phyloP scores from a whole-genome alignment of 2,888 invertebrate genomes.

The Tenodera sinensis region DNA sequence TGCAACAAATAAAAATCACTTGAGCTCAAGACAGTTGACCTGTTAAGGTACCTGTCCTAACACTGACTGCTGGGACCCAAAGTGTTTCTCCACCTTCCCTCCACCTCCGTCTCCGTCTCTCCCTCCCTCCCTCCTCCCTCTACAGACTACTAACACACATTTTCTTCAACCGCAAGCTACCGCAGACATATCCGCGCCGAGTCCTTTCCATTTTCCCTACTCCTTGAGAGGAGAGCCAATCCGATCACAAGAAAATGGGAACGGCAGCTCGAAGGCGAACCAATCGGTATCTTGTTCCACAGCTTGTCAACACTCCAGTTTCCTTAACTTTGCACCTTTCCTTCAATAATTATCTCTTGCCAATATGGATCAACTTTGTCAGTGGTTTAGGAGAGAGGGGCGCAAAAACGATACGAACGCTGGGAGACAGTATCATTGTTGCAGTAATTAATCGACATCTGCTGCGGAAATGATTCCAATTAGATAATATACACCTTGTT shows the following conservation, averaged over 20 bases:
- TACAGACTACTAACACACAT: conserved; percentile 12
- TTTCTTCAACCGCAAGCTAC: not conserved
- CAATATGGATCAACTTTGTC: not conserved
- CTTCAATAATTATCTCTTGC: not conserved
- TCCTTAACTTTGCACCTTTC: not conserved
- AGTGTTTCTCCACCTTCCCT: not conserved
- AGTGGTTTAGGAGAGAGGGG: not conserved
- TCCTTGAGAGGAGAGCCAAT: not conserved
- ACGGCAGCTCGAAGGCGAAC: not conserved
- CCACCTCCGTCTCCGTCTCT: not conserved
- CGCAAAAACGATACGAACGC: not conserved
- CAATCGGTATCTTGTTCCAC: not conserved
- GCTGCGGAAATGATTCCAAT: too few relatives aligned
- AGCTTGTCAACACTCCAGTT: not conserved
- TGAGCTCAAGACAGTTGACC: not conserved
- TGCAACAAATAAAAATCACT: not conserved
- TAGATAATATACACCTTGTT: too few relatives aligned
- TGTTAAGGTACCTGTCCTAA: not conserved
- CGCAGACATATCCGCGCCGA: not conserved
- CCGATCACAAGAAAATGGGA: not conserved
- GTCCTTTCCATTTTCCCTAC: not conserved
- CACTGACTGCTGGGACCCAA: not conserved
- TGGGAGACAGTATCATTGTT: not conserved
- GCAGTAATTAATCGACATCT: too few relatives aligned
- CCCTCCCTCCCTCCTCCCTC: not conserved